Base-by-base conservation (phyloP, 2,797 vertebrate species). In the Takifugu ocellatus region DNA sequence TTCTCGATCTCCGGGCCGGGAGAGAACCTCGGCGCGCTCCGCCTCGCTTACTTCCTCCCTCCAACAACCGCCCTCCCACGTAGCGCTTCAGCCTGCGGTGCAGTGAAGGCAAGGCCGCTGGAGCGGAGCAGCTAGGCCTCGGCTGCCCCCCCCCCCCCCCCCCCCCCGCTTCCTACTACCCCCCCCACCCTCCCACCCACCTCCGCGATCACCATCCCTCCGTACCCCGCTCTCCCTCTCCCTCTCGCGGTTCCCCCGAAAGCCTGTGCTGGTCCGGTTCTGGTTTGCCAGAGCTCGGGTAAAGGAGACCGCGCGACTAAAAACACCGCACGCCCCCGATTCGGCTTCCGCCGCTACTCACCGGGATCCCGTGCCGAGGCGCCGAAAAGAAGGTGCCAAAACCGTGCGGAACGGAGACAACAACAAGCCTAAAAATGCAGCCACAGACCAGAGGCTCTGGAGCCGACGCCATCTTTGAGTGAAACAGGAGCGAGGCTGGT, bases 401-500 rank as follows among this genome's bases (percentile, higher is more conserved):
- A 77, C 71, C 82, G 76, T 67, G 79, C 70, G 84, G 78, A 90
- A 84, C 81, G 79, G 84, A 90, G 87, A 90, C 92, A 91, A 91
- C 90, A 90, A 93, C 90, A 91, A 92, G 90, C 82, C 90, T 86
- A 77, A 88, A 86, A 92, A 88, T 87, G 89, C 88, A 93, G 89
- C 85, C 90, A 85, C 85, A 88, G 88, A 92, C 79, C 84, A 84
- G 88, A 65, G 87, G 84, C 89, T 91, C 88, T 81, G 74, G 78
- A 90, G 90, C 90, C 84, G 90, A 83, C 92, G 92, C 92, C 92
- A 93, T 93, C 91, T 93, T 93, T 91, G 88, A 92, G 90, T 90
- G 90, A 91, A 92, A 93, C 90, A 87, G 88, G 89, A 92, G 91
- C 91, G 79, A 75, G 77, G 88, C 75, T 81, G 75, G 84, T 86